Evolutionary conservation across 2,113 vertebrate genomes (phyloP).

Genomic region (Mustela nigripes): DNA sequence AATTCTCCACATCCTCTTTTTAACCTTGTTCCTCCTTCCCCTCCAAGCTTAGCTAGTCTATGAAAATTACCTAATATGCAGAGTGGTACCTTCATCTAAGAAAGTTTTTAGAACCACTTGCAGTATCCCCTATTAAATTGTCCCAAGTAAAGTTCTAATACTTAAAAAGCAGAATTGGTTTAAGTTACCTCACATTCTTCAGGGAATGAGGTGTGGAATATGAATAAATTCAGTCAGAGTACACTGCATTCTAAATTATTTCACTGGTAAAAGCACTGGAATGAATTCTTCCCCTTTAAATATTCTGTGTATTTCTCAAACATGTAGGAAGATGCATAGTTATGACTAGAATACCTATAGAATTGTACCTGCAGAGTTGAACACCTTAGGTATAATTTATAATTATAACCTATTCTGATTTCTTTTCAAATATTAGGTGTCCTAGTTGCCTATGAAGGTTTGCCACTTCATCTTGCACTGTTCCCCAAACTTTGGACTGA

Average conservation of each 20-base stretch:
- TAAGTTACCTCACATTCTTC: conserved; percentile 38
- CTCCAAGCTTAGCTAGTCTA: neutral
- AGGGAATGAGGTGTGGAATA: conserved; percentile 10
- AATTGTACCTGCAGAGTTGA: conserved; percentile 59
- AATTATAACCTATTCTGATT: conserved; percentile 65
- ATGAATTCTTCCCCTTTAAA: conserved; percentile 56
- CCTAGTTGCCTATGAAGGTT: conserved; percentile 98
- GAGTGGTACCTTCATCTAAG: conserved; percentile 21
- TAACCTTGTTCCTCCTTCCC: neutral
- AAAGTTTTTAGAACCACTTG: conserved; percentile 44
- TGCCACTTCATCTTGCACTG: conserved; percentile 96
- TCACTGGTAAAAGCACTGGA: conserved; percentile 44
- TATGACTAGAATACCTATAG: conserved; percentile 62
- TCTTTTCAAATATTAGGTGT: conserved; percentile 92
- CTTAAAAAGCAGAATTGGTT: conserved; percentile 46
- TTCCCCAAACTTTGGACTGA: conserved; percentile 99
- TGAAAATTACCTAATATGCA: neutral
- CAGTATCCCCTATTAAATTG: neutral
- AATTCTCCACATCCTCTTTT: neutral
- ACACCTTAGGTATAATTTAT: conserved; percentile 54
- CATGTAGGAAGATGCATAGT: conserved; percentile 1
- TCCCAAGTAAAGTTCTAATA: conserved; percentile 46
- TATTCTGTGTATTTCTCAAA: conserved; percentile 47
- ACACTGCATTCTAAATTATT: conserved; percentile 41
- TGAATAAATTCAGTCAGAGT: conserved; percentile 11